Evolutionary conservation across 92 coral and sea anemone genomes (phyloP).

Genomic region (Bergia puertoricense): DNA sequence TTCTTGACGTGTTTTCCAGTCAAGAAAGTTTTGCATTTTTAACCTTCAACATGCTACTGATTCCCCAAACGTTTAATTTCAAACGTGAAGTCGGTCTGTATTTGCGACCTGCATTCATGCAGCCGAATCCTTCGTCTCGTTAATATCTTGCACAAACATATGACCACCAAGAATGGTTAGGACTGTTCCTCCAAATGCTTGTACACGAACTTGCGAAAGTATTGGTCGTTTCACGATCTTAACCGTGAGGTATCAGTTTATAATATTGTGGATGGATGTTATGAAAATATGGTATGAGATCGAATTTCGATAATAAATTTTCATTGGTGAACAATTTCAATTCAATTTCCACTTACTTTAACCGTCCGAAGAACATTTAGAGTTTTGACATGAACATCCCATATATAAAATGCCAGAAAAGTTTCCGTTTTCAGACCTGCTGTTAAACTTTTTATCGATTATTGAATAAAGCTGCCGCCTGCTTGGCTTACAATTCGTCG

Average conservation of each 20-base stretch:
- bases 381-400: conserved; percentile 9
- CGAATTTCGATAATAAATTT: not conserved
- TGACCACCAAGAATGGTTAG: not conserved
- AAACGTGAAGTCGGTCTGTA: too few species aligned
- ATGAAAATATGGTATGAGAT: not conserved
- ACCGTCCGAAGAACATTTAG: conserved; percentile 29
- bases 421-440: not conserved
- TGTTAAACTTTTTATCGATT: not conserved
- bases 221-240: not conserved
- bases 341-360: conserved; percentile 3
- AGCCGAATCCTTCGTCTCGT: not conserved
- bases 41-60: not conserved
- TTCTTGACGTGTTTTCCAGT: not conserved
- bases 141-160: not conserved
- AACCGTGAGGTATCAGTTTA: not conserved
- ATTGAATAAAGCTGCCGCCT: not conserved
- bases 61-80: not conserved
- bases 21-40: not conserved
- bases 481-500: not conserved
- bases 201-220: not conserved
- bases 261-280: too few species aligned
- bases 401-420: not conserved
- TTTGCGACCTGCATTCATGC: too few species aligned
- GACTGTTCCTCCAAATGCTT: not conserved
- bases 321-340: not conserved